Conservation (phyloP, 2,888 invertebrate genomes). For the Spilosoma lubricipeda region DNA sequence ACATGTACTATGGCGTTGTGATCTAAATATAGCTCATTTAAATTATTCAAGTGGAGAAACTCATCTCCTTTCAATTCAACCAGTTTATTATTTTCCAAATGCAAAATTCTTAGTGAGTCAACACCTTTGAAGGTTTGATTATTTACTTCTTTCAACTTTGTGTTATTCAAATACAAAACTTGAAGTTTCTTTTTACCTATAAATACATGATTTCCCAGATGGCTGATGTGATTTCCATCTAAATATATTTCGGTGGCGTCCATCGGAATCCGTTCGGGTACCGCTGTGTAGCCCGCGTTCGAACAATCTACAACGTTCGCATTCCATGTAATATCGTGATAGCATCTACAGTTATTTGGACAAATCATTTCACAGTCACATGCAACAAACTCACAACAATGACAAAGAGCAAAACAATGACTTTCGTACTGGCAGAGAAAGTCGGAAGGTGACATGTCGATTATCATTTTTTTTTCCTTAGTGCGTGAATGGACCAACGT, state of each 20-base stretch:
- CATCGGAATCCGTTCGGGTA: conserved; percentile 94
- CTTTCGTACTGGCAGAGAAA: conserved; percentile 93
- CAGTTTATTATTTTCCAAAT: conserved; percentile 92
- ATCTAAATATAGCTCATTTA: conserved; percentile 92
- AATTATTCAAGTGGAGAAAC: conserved; percentile 91
- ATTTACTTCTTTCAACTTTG: conserved; percentile 90
- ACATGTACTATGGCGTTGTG: conserved; percentile 91
- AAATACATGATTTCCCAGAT: conserved; percentile 93
- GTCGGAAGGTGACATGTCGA: conserved; percentile 90
- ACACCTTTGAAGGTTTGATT: conserved; percentile 94
- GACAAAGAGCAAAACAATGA: conserved; percentile 95
- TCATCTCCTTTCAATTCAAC: conserved; percentile 92
- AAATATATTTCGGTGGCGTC: conserved; percentile 95
- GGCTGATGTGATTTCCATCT: conserved; percentile 92
- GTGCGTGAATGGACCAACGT: conserved; percentile 89
- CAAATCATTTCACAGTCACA: conserved; percentile 97
- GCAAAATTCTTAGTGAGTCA: conserved; percentile 89
- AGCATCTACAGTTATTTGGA: conserved; percentile 94
- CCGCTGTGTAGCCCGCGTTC: conserved; percentile 89
- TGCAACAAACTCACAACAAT: conserved; percentile 95
- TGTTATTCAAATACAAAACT: conserved; percentile 91
- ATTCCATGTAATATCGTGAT: conserved; percentile 94
- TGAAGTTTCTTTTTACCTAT: conserved; percentile 94
- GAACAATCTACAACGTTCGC: conserved; percentile 94
- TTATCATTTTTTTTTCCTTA: conserved; percentile 90